Base-by-base conservation (phyloP, 2,797 vertebrate species). In the Iguana delicatissima region DNA sequence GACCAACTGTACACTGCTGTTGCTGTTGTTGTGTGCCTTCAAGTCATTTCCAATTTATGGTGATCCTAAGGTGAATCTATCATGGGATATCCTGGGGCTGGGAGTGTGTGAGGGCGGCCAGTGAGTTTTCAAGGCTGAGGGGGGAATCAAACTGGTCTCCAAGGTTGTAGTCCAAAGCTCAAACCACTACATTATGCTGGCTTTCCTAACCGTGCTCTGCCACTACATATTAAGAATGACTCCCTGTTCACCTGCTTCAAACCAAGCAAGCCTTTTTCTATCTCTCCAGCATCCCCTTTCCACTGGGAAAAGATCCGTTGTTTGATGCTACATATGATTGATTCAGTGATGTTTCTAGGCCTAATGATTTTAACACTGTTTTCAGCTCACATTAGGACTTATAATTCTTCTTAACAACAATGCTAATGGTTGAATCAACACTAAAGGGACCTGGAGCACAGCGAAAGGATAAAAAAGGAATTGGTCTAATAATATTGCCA, bases 381-480 rank as follows among this genome's bases (percentile, higher is more conserved):
- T 87, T 72, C 90, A 93, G 94, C 86, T 94, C 79, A 83, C 4
- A 0, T 93, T 93, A 95, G 8, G 92, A 87, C 85, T 94, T 38
- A 16, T 81, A 93, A 86, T 84, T 94, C 73, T 94, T 95, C 96
- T 96, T 95, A 96, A 84, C 86, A 86, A 92, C 89, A 95, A 95
- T 87, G 89, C 85, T 96, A 95, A 94, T 84, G 88, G 80, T 89
- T 89, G 67, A 93, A 88, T 73, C 93, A 95, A 93, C 89, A 95
- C 55, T 94, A 92, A 96, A 96, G 91, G 84, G 90, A 96, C 73
- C 88, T 95, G 92, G 95, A 95, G 89, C 94, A 96, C 88, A 95
- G 95, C 86, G 92, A 95, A 97, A 94, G 94, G 86, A 81, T 89
- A 88, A 72, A 74, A 92, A 93, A 4, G 85, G 90, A 90, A 82